These are phyloP conservation scores for Heterodera filipjevi DNA, from an alignment of 2,888 invertebrate genomes.

Conservation along the genomic window DNA sequence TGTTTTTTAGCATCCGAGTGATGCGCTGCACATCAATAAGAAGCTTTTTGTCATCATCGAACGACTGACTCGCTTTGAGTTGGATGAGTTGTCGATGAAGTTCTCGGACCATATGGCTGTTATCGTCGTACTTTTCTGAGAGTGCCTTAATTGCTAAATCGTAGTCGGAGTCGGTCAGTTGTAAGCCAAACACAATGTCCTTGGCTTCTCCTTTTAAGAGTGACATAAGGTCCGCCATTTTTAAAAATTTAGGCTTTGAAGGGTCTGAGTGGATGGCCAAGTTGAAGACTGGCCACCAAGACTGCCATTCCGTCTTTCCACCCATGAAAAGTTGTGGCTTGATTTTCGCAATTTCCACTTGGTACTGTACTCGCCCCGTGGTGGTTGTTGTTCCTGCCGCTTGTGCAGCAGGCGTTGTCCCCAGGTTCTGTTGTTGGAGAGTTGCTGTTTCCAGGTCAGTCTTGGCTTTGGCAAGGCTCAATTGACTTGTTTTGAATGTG, in stretches of 20 bases:
- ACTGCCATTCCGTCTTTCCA: not conserved
- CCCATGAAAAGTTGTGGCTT: not conserved
- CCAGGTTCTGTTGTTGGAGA: not conserved
- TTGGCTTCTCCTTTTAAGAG: not conserved
- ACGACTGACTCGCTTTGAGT: not conserved
- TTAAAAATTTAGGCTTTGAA: not conserved
- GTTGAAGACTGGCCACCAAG: not conserved
- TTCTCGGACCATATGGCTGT: not conserved
- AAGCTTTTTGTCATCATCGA: constrained; percentile 12
- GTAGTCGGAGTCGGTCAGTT: not conserved
- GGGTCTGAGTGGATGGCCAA: not conserved
- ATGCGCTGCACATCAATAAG: not conserved
- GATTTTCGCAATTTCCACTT: not conserved
- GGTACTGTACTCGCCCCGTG: not conserved
- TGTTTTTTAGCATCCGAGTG: not conserved
- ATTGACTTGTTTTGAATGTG: not conserved
- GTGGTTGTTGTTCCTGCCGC: not conserved
- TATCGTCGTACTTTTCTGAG: not conserved
- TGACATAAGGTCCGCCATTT: not conserved
- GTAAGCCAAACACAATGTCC: not conserved
- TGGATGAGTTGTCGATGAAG: not conserved
- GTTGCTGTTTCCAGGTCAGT: not conserved
- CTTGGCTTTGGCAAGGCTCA: not conserved
- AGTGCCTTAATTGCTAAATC: not conserved
- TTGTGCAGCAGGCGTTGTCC: not conserved